Evolutionary conservation across 1,140 invertebrate species (phyloP).

Genomic region (Lucilia sericata): DNA sequence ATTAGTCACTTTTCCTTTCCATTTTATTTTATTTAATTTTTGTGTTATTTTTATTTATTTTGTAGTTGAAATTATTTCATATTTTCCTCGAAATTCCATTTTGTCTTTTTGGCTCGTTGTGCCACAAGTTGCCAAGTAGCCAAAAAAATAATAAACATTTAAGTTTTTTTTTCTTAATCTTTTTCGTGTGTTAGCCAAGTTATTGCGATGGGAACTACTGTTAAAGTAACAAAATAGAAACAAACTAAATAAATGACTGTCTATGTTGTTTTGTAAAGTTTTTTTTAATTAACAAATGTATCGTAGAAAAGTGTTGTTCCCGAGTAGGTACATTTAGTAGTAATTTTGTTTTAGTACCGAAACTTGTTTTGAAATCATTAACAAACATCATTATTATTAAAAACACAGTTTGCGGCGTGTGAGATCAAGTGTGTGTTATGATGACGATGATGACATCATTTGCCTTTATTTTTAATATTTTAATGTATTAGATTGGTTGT

Average conservation of each 20-base stretch:
- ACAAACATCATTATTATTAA: slow-evolving; percentile 9
- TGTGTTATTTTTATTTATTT: slow-evolving; percentile 10
- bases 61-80: background rate
- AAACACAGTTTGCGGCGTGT: background rate
- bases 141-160: slow-evolving; percentile 12
- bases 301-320: too few relatives aligned
- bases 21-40: slow-evolving; percentile 18
- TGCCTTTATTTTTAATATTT: slow-evolving; percentile 31
- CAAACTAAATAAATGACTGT: background rate
- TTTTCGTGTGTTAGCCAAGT: background rate
- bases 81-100: background rate
- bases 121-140: background rate
- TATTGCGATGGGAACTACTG: background rate
- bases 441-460: slow-evolving; percentile 35
- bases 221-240: background rate
- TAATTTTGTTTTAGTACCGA: background rate
- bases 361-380: slow-evolving; percentile 32
- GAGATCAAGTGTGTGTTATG: background rate
- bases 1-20: slow-evolving; percentile 42
- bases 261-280: background rate
- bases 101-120: background rate
- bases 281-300: background rate
- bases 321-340: too few relatives aligned
- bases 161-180: background rate
- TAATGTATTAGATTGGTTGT: background rate